These are phyloP conservation scores for Agrilus biguttatus DNA, from an alignment of 2,888 invertebrate species.

Conservation along the genomic window DNA sequence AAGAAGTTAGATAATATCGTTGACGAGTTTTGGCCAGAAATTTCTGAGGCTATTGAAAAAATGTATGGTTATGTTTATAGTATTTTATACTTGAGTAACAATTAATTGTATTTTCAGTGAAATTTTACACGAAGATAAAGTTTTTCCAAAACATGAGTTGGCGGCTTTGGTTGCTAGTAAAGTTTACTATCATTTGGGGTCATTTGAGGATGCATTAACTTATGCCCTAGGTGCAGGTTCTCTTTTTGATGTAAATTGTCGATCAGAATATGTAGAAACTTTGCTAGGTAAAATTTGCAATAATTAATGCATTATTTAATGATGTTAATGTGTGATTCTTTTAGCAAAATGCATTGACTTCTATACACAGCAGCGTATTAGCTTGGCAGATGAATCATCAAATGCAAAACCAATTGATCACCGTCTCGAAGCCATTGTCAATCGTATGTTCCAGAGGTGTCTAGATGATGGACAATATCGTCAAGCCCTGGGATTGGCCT, in stretches of 20 bases:
- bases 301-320: slow-evolving; percentile 1
- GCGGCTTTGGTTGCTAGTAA: slow-evolving; percentile 97
- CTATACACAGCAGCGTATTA: slow-evolving; percentile 78
- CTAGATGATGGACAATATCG: slow-evolving; percentile 88
- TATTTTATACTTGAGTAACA: slow-evolving; percentile 3
- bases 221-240: slow-evolving; percentile 93
- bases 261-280: slow-evolving; percentile 92
- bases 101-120: slow-evolving; percentile 41
- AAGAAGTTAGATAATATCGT: slow-evolving; percentile 87
- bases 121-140: slow-evolving; percentile 86
- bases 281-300: slow-evolving; percentile 49
- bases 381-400: slow-evolving; percentile 53
- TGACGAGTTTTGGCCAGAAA: slow-evolving; percentile 98
- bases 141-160: slow-evolving; percentile 75
- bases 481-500: slow-evolving; percentile 89
- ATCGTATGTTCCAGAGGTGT: slow-evolving; percentile 94
- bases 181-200: slow-evolving; percentile 94
- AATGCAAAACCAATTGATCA: slow-evolving; percentile 59
- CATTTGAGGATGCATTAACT: slow-evolving; percentile 93
- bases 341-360: slow-evolving; percentile 91
- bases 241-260: slow-evolving; percentile 86
- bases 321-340: slow-evolving; percentile 14
- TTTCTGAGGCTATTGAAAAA: slow-evolving; percentile 93
- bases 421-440: slow-evolving; percentile 82
- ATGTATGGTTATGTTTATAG: slow-evolving; percentile 43